Conservation (phyloP, 2,888 invertebrate genomes). For the Drosophila conformis region DNA sequence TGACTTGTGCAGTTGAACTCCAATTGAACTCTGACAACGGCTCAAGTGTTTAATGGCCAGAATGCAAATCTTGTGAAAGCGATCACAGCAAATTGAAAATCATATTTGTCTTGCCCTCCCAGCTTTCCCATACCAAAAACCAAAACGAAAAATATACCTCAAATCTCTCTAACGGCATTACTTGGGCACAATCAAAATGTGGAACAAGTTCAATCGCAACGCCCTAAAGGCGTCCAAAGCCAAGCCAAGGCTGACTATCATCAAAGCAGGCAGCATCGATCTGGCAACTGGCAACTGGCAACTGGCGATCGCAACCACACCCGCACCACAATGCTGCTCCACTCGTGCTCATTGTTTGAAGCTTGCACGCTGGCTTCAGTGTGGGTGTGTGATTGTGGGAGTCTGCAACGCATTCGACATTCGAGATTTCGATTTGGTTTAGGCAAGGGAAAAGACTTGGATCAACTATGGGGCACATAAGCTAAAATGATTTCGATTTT, state of each 20-base stretch:
- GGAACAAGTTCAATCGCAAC: conserved; percentile 82
- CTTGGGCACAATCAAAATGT: conserved; percentile 76
- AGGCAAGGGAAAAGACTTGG: conserved; percentile 9
- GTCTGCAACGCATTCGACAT: conserved; percentile 23
- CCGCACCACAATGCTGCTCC: conserved; percentile 37
- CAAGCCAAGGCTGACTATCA: conserved; percentile 64
- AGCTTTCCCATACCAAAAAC: conserved; percentile 40
- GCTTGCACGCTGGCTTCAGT: conserved; percentile 17
- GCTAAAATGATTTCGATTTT: not conserved
- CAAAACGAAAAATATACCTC: not conserved
- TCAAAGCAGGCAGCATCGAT: conserved; percentile 72
- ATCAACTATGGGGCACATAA: not conserved
- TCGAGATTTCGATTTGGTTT: conserved; percentile 13
- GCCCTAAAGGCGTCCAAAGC: conserved; percentile 58
- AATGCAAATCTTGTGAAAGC: conserved; percentile 77
- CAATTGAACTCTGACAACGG: conserved; percentile 69
- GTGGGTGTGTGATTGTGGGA: conserved; percentile 21
- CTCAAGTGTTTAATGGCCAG: conserved; percentile 72
- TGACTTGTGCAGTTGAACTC: conserved; percentile 43
- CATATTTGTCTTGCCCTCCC: conserved; percentile 74
- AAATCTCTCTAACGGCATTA: conserved; percentile 58
- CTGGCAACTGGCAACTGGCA: conserved; percentile 35
- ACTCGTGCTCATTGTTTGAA: conserved; percentile 66
- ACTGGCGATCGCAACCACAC: conserved; percentile 47
- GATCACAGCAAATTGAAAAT: conserved; percentile 75